Percentiles rank a stretch among this genome's conserved stretches.
Evolutionary conservation across 2,113 vertebrate species (phyloP).

Genomic region (Muntiacus reevesi): DNA sequence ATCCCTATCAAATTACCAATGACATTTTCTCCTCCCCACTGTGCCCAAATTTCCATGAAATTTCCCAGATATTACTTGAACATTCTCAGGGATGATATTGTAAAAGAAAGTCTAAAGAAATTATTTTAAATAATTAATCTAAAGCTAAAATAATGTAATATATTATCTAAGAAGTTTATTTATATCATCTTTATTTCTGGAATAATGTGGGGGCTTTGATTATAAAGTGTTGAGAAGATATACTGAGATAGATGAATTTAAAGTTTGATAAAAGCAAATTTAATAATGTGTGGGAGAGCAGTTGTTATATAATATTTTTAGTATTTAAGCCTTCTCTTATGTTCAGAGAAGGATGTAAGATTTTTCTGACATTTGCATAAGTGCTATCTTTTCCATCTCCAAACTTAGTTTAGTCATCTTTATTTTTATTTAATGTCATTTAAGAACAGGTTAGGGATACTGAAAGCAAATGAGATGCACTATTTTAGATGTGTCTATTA

Average conservation of each 20-base stretch:
- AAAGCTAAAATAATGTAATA: neutral
- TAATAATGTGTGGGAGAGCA: neutral
- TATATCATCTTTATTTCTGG: neutral
- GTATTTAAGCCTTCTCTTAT: neutral
- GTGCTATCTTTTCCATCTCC: neutral
- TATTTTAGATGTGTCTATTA: neutral
- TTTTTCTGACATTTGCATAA: neutral
- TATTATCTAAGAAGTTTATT: neutral
- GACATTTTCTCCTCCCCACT: neutral
- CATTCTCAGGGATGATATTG: neutral
- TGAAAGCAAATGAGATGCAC: constrained; percentile 6
- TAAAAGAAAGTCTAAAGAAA: neutral
- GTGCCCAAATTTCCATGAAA: neutral
- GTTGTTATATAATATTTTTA: neutral
- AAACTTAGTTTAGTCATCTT: neutral
- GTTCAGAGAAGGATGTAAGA: neutral
- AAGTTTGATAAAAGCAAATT: neutral
- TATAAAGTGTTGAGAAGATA: neutral
- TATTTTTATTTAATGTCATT: neutral
- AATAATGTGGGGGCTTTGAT: neutral
- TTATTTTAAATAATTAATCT: constrained; percentile 36
- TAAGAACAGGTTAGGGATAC: neutral
- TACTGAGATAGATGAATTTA: neutral
- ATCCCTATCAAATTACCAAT: neutral
- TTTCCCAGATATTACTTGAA: neutral